Evolutionary conservation across 2,888 invertebrate species (phyloP), one percentile per base, ranked within the genome.

Genomic region (Drosophila anomelani): DNA sequence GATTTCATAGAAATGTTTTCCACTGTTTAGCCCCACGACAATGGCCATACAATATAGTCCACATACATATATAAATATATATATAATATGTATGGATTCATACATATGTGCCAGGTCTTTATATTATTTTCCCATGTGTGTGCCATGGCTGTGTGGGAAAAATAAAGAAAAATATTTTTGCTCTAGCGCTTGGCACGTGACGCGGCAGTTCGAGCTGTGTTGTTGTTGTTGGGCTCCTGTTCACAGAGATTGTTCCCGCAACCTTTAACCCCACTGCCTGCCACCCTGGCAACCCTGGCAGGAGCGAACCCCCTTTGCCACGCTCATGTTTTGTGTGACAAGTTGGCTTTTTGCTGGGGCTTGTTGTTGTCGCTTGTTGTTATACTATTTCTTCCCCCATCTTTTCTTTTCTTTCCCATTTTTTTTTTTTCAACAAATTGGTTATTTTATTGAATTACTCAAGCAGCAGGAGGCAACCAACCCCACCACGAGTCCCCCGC

Each of bases 361-460:
- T 73, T 67, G 76, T 63, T 80, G 85, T 57, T 74, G 68, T 54
- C 58, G 77, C 77, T 88, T 84, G 85, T 87, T 85, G 89, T 89
- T 87, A 76, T 70, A 41, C 69, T 41, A 56, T 47, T 69, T 70
- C 41, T 34, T 41, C 56, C 41, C 39, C 68, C 38, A 34, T 51
- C 51, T 44, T 68, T 63, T 81, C 77, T 72, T 79, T 83, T 77
- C 15, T 38, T 44, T 6, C 4, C 38, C 70, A 67, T 84, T 84
- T 76, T 80, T 85, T 80, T 85, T 78, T 87, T 87, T 84, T 77
- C 77, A 89, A 85, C 85, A 85, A 85, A 85, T 85, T 85, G 88
- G 87, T 85, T 85, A 85, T 85, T 89, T 85, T 85, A 85, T 85
- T 89, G 89, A 85, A 85, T 85, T 87, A 85, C 89, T 88, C 87